Conservation (phyloP, 1,140 invertebrate species). For the Pteromalus puparum region DNA sequence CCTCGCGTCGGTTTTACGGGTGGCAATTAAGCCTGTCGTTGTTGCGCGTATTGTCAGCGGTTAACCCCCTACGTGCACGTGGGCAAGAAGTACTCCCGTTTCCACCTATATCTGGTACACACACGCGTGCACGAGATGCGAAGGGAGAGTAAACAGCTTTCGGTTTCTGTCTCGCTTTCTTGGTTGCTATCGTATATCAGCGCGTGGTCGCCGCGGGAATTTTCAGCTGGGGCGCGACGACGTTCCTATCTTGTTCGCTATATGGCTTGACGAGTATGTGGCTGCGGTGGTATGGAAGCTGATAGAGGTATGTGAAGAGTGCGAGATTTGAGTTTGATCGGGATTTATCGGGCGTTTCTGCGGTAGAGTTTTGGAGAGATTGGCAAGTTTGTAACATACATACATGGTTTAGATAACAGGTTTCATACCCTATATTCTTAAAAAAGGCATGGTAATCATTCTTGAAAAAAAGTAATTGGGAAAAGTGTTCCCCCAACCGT, state of each 20-base stretch:
- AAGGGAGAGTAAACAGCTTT: background rate
- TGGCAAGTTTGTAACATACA: too few relatives aligned
- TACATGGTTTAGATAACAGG: too few relatives aligned
- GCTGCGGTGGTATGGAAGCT: too few relatives aligned
- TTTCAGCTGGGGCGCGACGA: background rate
- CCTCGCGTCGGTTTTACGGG: background rate
- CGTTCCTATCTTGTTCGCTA: background rate
- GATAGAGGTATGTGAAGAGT: too few relatives aligned
- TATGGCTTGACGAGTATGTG: background rate
- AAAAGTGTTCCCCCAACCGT: too few relatives aligned
- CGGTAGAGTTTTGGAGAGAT: too few relatives aligned
- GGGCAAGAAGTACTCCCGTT: background rate
- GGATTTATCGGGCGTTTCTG: too few relatives aligned
- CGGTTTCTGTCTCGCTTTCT: background rate
- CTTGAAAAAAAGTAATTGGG: too few relatives aligned
- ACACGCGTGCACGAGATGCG: too few relatives aligned
- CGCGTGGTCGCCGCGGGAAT: background rate
- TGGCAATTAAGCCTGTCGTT: background rate
- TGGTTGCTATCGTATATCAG: background rate
- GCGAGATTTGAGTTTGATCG: too few relatives aligned
- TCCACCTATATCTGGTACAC: background rate
- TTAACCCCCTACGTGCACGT: background rate
- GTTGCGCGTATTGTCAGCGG: slow-evolving; percentile 4
- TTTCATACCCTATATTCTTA: too few relatives aligned
- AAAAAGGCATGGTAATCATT: too few relatives aligned